Evolutionary conservation across 2,888 invertebrate species (phyloP), one percentile per base, ranked within the genome.

Genomic region (Marasmarcha lunaedactyla): DNA sequence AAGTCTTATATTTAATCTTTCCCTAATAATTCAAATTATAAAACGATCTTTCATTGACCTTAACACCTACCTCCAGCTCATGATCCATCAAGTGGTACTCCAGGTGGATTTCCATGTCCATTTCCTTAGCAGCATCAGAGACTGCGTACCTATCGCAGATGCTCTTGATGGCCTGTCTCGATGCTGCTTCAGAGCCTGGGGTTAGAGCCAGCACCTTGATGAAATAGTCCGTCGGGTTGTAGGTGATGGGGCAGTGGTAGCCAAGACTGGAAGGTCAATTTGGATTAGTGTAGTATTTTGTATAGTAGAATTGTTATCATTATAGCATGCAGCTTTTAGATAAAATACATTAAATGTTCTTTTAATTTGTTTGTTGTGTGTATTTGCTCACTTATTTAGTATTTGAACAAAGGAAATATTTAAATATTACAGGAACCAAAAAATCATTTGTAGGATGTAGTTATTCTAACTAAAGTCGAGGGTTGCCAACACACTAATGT

Each of bases 171-270:
- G 89, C 87, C 44, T 87, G 85, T 41, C 88, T 85, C 5, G 92
- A 91, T 0, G 88, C 88, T 9, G 87, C 85, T 60, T 95, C 94
- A 1, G 88, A 87, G 2, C 91, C 92, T 0, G 94, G 92, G 14
- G 90, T 88, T 1, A 91, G 84, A 1, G 96, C 94, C 47, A 97
- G 67, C 0, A 91, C 90, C 51, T 92, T 90, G 47, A 97, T 92
- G 57, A 94, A 90, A 73, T 92, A 94, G 63, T 97, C 97, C 0
- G 96, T 95, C 0, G 95, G 94, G 65, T 95, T 97, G 77, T 91
- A 95, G 38, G 90, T 90, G 26, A 86, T 76, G 0, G 95, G 95
- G 52, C 93, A 94, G 33, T 84, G 76, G 66, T 91, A 91, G 9
- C 93, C 93, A 37, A 89, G 74, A 40, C 91, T 91, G 66, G 3